phyloP scores from a whole-genome alignment of 2,113 vertebrate genomes.

The Epinephelus fuscoguttatus region DNA sequence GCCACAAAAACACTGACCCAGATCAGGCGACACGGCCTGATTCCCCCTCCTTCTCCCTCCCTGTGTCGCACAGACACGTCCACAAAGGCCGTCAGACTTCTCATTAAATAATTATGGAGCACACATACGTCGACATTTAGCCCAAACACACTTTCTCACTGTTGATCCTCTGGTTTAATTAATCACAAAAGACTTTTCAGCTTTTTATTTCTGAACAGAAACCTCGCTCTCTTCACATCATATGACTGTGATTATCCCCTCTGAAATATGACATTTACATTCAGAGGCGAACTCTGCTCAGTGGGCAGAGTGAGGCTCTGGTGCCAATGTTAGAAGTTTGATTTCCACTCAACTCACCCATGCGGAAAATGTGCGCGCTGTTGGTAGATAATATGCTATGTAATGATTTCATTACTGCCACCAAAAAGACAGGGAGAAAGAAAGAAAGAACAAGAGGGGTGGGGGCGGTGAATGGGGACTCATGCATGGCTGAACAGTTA shows the following conservation, averaged over 20 bases:
- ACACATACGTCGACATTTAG: constrained; percentile 15
- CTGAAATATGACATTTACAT: constrained; percentile 17
- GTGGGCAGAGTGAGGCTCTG: constrained; percentile 20
- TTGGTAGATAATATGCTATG: constrained; percentile 32
- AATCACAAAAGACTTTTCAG: constrained; percentile 11
- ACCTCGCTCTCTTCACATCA: background rate
- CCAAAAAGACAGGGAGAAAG: constrained; percentile 16
- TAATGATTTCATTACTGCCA: constrained; percentile 44
- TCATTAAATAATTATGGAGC: constrained; percentile 31
- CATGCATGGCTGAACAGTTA: constrained; percentile 37
- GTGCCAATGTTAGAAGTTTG: constrained; percentile 34
- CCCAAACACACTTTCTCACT: constrained; percentile 27
- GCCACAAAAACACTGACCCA: constrained; percentile 23
- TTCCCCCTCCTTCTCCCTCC: background rate
- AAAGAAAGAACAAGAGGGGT: background rate
- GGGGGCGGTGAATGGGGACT: background rate
- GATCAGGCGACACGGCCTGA: background rate
- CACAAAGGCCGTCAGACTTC: constrained; percentile 1
- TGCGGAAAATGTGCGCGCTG: constrained; percentile 47
- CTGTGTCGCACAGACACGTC: constrained; percentile 12
- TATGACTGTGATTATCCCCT: constrained; percentile 11
- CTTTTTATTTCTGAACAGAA: constrained; percentile 35
- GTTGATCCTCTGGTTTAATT: background rate
- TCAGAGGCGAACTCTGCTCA: background rate
- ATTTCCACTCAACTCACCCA: constrained; percentile 42